Conservation (phyloP, 35 echinoderm and acorn worm species). For the Ptychodera flava region DNA sequence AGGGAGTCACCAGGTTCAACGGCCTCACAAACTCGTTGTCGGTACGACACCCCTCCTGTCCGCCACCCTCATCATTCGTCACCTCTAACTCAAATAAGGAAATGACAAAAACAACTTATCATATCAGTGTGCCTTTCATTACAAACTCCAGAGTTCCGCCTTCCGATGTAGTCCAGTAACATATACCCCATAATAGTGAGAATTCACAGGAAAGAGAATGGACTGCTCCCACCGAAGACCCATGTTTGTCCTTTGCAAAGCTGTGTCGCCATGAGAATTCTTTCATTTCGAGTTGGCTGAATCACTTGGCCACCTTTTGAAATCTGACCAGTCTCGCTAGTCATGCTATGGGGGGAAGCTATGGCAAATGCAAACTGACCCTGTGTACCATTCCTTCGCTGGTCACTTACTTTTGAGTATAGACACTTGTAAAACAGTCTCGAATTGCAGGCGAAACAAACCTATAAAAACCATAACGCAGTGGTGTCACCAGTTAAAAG, state of each 20-base stretch:
- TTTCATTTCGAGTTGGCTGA: not conserved
- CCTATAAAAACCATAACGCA: too few species aligned
- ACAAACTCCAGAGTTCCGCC: not conserved
- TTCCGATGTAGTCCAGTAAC: not conserved
- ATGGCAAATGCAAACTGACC: not conserved
- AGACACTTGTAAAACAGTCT: not conserved
- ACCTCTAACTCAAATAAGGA: too few species aligned
- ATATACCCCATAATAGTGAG: not conserved
- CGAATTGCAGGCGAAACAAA: not conserved
- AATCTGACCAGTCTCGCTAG: not conserved
- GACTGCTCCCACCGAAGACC: too few species aligned
- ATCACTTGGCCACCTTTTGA: too few species aligned
- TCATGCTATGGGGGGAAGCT: not conserved
- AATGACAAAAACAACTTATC: not conserved
- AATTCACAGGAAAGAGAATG: too few species aligned
- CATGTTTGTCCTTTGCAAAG: too few species aligned
- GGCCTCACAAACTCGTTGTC: too few species aligned
- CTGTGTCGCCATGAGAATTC: too few species aligned
- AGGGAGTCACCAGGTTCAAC: too few species aligned
- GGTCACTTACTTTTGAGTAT: not conserved
- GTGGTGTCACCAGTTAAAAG: too few species aligned
- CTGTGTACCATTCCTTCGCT: not conserved
- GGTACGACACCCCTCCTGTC: too few species aligned
- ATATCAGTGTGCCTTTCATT: not conserved
- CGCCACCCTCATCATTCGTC: too few species aligned